Evolutionary conservation across 2,797 vertebrate genomes (phyloP).

Genomic region (Cephalopachus bancanus): DNA sequence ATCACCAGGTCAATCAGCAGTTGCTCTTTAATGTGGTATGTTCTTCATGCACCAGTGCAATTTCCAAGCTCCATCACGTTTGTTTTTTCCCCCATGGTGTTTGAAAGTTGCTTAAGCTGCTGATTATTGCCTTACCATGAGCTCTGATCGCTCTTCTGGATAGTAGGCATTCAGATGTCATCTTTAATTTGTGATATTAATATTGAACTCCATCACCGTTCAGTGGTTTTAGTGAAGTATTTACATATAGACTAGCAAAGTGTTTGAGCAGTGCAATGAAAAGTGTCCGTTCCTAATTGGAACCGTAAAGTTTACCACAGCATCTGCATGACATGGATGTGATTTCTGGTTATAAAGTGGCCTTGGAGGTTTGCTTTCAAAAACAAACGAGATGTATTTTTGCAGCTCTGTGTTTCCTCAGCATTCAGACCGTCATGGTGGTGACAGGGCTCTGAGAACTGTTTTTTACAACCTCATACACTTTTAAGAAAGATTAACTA

Average conservation of each 20-base stretch:
- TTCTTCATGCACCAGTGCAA: conserved; percentile 70
- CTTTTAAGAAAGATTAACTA: conserved; percentile 84
- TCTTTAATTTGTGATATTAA: conserved; percentile 89
- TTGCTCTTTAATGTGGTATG: conserved; percentile 79
- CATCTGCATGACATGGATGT: conserved; percentile 82
- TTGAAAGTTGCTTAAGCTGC: conserved; percentile 83
- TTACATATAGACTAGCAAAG: conserved; percentile 88
- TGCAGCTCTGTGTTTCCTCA: conserved; percentile 61
- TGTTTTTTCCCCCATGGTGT: conserved; percentile 75
- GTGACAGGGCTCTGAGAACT: conserved; percentile 75
- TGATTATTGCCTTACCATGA: conserved; percentile 82
- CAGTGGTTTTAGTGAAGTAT: conserved; percentile 88
- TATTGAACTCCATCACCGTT: conserved; percentile 86
- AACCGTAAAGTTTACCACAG: conserved; percentile 85
- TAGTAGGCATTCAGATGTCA: conserved; percentile 83
- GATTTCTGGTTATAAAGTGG: conserved; percentile 86
- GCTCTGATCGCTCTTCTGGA: conserved; percentile 85
- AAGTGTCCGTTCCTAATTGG: conserved; percentile 85
- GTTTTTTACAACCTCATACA: conserved; percentile 75
- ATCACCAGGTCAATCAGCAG: conserved; percentile 70
- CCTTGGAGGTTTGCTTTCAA: conserved; percentile 84
- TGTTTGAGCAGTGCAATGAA: conserved; percentile 83
- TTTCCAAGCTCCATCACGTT: conserved; percentile 74
- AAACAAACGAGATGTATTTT: conserved; percentile 83
- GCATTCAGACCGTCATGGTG: conserved; percentile 67